Evolutionary conservation across 2,797 vertebrate species (phyloP), one percentile per base, ranked within the genome.

Genomic region (Sparidentex hasta): DNA sequence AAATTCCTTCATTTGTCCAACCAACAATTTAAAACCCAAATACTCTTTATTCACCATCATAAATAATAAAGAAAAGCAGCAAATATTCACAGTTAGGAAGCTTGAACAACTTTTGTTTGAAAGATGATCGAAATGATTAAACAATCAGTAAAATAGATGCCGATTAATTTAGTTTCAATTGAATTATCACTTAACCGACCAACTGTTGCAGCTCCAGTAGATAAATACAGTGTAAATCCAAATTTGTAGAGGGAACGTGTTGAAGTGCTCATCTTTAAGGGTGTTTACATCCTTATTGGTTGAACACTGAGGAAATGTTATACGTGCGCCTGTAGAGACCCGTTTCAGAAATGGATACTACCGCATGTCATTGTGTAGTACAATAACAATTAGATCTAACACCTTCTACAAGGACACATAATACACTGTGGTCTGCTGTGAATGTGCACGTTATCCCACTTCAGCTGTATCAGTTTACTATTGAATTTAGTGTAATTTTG

Each of bases 401-500:
- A 83, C 80, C 68, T 86, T 90, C 79, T 78, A 78, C 80, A 58
- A 23, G 55, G 82, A 87, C 54, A 80, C 70, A 78, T 71, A 76
- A 91, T 86, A 87, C 74, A 23, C 44, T 74, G 81, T 72, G 78
- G 90, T 87, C 78, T 71, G 55, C 69, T 54, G 74, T 65, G 72
- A 90, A 83, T 73, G 78, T 74, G 74, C 63, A 62, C 27, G 23
- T 83, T 76, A 81, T 63, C 29, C 58, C 47, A 46, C 80, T 85
- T 87, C 84, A 88, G 64, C 38, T 2, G 2, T 90, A 91, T 93
- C 82, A 57, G 48, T 84, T 93, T 89, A 81, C 93, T 54, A 27
- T 87, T 83, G 75, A 80, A 80, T 87, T 74, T 52, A 77, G 69
- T 84, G 84, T 88, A 77, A 91, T 94, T 92, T 88, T 90, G 90